These are phyloP conservation scores for Pemphigus obesinymphae DNA, from an alignment of 1,140 invertebrate genomes.

Conservation along the genomic window DNA sequence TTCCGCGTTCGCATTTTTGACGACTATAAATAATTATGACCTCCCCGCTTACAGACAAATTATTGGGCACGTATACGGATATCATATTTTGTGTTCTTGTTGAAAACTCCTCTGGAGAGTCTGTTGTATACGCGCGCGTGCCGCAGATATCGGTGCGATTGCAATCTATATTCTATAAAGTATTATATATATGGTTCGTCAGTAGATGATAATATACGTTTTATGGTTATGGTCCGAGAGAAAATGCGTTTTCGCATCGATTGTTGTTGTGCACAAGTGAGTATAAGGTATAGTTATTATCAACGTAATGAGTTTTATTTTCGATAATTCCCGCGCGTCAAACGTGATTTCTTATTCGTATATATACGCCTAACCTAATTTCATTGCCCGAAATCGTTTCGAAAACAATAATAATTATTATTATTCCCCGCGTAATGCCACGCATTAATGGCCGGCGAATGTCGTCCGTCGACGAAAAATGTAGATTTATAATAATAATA, in stretches of 20 bases:
- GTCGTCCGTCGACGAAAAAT: background rate
- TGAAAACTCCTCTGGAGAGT: too few species aligned
- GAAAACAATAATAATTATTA: background rate
- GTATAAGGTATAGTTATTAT: background rate
- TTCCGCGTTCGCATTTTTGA: too few species aligned
- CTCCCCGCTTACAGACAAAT: too few species aligned
- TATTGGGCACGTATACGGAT: too few species aligned
- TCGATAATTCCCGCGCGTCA: background rate
- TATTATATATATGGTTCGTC: background rate
- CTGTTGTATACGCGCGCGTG: too few species aligned
- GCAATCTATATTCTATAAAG: background rate
- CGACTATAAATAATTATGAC: too few species aligned
- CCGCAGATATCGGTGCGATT: background rate
- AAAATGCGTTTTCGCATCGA: background rate
- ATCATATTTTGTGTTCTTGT: too few species aligned
- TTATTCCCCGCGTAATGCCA: too few species aligned
- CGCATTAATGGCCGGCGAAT: background rate
- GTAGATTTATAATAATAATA: too few species aligned
- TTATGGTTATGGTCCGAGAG: background rate
- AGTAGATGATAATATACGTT: background rate
- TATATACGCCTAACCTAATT: background rate
- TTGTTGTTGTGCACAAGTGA: too few species aligned
- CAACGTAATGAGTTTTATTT: background rate
- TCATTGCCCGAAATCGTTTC: background rate
- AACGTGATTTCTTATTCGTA: background rate